Evolutionary conservation across 2,113 vertebrate species (phyloP), one percentile per base, ranked within the genome.

Genomic region (Pseudorectes ferrugineus): DNA sequence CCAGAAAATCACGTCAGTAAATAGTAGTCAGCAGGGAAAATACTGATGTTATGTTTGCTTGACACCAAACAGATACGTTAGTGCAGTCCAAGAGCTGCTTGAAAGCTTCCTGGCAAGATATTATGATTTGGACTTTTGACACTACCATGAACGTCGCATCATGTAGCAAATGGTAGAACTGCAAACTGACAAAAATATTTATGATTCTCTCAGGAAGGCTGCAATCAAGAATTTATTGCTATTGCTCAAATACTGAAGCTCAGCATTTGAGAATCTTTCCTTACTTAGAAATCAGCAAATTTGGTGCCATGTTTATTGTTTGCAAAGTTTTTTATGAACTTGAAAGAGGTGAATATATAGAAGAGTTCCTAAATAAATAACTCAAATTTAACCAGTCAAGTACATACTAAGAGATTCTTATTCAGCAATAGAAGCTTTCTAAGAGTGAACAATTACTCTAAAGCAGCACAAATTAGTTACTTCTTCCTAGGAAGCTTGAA

Each of bases 141-240:
- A 51, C 14, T 71, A 59, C 24, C 9, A 22, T 3, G 11, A 83
- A 54, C 1, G 1, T 70, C 0, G 0, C 11, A 24, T 66, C 23
- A 33, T 25, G 21, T 72, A 94, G 66, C 43, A 92, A 94, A 75
- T 36, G 51, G 35, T 55, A 63, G 61, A 92, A 51, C 38, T 62
- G 51, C 48, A 71, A 14, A 48, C 35, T 77, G 51, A 63, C 23
- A 67, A 62, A 96, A 89, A 14, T 55, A 71, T 89, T 87, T 78
- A 94, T 17, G 40, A 48, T n/a, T 58, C 80, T 74, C 72, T 35
- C 55, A 85, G 81, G 92, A 93, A 82, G 36, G 12, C 26, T 87
- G 68, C 20, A 71, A 51, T 55, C 23, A 67, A 31, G 36, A 77
- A 42, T 71, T 38, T 74, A 43, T 49, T 88, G 31, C 36, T 90